A percentile compares a stretch with the other conserved stretches of the same genome.
phyloP scores from a whole-genome alignment of 2,797 vertebrate species.

The Myotis findleyi region DNA sequence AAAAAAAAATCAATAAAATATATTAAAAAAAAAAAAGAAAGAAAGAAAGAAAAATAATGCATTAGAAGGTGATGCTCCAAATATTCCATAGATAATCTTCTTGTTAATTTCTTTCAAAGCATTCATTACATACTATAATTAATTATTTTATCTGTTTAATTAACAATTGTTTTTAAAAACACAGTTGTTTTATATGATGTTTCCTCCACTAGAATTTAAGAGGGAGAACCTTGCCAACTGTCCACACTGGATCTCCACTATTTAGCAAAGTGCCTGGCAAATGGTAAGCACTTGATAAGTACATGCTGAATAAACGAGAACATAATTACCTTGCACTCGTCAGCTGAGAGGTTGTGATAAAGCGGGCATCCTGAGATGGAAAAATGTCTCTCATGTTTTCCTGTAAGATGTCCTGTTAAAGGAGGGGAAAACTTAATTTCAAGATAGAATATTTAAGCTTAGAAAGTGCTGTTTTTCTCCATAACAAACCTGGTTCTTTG shows the following conservation, averaged over 20 bases:
- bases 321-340: conserved; percentile 95
- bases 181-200: not conserved
- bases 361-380: conserved; percentile 98
- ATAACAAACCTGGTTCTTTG: not conserved
- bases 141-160: conserved; percentile 23
- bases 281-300: not conserved
- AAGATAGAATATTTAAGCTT: conserved; percentile 28
- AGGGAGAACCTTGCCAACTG: not conserved
- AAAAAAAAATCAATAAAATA: too few species aligned
- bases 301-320: not conserved
- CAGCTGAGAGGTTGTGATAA: conserved; percentile 98
- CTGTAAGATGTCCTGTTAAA: conserved; percentile 95
- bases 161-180: not conserved
- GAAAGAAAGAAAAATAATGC: too few species aligned
- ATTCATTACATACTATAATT: not conserved
- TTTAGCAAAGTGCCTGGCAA: conserved; percentile 27
- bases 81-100: not conserved
- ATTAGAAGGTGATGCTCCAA: not conserved
- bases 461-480: conserved; percentile 8
- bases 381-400: conserved; percentile 98
- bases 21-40: too few species aligned
- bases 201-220: not conserved
- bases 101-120: conserved; percentile 17
- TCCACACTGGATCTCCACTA: not conserved
- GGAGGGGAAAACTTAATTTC: conserved; percentile 62